Base-by-base conservation (phyloP, 2,797 vertebrate genomes). In the Gallirallus australis region DNA sequence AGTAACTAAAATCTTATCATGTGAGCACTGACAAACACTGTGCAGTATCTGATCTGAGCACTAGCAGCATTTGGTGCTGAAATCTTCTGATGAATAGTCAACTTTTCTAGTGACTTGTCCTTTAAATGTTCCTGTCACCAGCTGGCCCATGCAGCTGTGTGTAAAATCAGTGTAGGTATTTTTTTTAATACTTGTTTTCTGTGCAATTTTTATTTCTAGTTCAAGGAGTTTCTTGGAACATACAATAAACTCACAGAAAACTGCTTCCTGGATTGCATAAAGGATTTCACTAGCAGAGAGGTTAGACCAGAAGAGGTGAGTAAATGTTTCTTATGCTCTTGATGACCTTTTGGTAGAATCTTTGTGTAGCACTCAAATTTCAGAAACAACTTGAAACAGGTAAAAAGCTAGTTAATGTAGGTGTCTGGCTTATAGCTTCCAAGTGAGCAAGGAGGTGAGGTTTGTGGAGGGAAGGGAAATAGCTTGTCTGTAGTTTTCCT, bases 211-310 rank as follows among this genome's bases (percentile, higher is more conserved):
- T 97, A 90, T 71, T 95, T 96, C 4, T 96, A 99, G 99, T 99
- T 99, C 94, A 99, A 99, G 90, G 99, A 99, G 97, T 99, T 99
- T 96, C 98, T 99, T 97, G 99, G 99, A 91, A 99, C 99, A 2
- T 99, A 99, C 98, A 99, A 99, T 98, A 99, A 99, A 97, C 98
- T 99, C 91, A 99, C 99, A 30, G 99, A 99, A 96, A 99, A 98
- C 96, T 99, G 99, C 95, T 99, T 99, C 87, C 97, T 99, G 98
- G 99, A 99, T 96, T 99, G 99, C 78, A 98, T 99, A 84, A 99
- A 99, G 97, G 99, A 99, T 91, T 99, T 99, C 97, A 99, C 99
- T 78, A 99, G 97, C 73, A 98, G 99, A 96, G 99, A 99, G 56
- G 99, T 99, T 76, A 99, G 98, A 96, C 94, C 98, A 12, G 99